Conservation (phyloP, 2,113 vertebrate genomes). For the Centrocercus urophasianus region DNA sequence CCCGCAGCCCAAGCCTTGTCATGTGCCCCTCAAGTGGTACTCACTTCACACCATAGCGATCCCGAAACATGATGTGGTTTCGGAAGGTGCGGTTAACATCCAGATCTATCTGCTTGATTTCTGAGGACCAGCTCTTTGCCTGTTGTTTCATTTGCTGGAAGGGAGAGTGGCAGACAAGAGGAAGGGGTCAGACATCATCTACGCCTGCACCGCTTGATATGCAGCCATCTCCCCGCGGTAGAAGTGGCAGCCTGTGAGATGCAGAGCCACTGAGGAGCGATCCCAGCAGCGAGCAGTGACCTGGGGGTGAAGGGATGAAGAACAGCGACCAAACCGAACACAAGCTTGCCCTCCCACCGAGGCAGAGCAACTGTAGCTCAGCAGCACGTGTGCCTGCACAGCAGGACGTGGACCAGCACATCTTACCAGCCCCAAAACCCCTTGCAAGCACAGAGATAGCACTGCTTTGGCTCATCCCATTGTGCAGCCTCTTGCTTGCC, state of each 20-base stretch:
- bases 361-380: background rate
- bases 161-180: background rate
- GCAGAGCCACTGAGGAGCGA: background rate
- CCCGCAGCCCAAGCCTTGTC: background rate
- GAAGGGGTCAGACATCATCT: background rate
- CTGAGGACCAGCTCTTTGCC: conserved; percentile 84
- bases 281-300: rapidly evolving
- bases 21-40: background rate
- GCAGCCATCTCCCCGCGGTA: background rate
- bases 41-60: conserved; percentile 93
- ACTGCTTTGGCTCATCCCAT: too few relatives aligned
- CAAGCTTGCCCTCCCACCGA: background rate
- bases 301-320: background rate
- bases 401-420: background rate
- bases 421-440: background rate
- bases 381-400: background rate
- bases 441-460: too few relatives aligned
- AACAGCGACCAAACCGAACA: background rate
- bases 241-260: background rate
- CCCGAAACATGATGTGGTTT: conserved; percentile 95
- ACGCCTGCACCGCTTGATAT: background rate
- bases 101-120: conserved; percentile 94
- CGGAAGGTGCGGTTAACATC: conserved; percentile 94
- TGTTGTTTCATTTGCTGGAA: conserved; percentile 90
- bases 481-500: background rate